Base-by-base conservation (phyloP, 2,797 vertebrate species). In the Ataeniobius toweri region DNA sequence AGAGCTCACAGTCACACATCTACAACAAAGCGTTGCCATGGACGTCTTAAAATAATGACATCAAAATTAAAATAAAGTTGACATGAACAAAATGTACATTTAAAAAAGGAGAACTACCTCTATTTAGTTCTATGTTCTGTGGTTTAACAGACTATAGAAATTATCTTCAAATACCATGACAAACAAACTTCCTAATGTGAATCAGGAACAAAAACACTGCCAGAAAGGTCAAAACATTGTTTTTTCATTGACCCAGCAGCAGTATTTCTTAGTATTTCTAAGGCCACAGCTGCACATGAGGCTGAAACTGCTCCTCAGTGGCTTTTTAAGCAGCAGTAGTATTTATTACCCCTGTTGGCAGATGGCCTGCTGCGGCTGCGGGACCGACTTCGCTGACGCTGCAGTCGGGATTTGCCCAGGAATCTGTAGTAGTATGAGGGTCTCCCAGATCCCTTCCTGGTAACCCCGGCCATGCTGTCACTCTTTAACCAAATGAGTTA, bases 351-450 rank as follows among this genome's bases (percentile, higher is more conserved):
- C 96, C 95, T 94, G 93, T 91, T 97, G 76, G 95, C 91, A 46
- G 94, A 74, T 12, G 96, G 95, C 94, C 98, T 95, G 93, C 88
- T 97, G 91, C 98, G 97, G 93, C 98, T 99, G 90, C 98, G 96
- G 80, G 98, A 99, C 86, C 98, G 93, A 93, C 98, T 99, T 48
- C 98, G 96, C 93, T 99, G 98, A 88, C 98, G 96, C 95, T 98
- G 98, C 81, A 99, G 96, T 84, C 97, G 95, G 44, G 98, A 96
- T 92, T 97, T 96, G 94, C 97, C 96, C 91, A 99, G 94, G 91
- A 99, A 97, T 92, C 98, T 96, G 92, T 99, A 99, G 95, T 99
- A 99, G 94, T 99, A 99, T 0, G 97, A 97, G 51, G 95, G 97
- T 96, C 98, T 97, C 86, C 97, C 98, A 70, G 97, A 97, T 88